A percentile compares a stretch with the other conserved stretches of the same genome.
These are phyloP conservation scores for Sycobia sp. DNA, from an alignment of 1,140 invertebrate species.

Conservation along the genomic window DNA sequence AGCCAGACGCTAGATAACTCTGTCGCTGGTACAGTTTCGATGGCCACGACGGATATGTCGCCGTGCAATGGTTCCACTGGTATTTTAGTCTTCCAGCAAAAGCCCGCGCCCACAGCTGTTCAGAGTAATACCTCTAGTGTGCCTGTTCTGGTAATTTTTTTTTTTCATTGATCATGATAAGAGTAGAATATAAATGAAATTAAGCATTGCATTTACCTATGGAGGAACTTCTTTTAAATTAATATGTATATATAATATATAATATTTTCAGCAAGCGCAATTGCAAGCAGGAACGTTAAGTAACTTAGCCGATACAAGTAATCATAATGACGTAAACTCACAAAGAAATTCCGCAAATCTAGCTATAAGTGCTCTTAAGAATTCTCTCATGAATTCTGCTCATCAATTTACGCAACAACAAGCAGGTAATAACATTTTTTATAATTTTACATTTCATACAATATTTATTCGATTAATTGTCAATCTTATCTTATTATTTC, in stretches of 20 bases:
- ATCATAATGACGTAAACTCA: constrained; percentile 60
- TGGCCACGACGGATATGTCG: constrained; percentile 47
- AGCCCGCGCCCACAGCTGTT: constrained; percentile 49
- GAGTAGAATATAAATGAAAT: no score
- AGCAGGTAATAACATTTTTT: constrained; percentile 66
- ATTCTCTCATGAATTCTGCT: constrained; percentile 78
- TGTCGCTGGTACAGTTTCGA: constrained; percentile 49
- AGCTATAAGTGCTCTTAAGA: constrained; percentile 76
- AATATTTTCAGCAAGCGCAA: constrained; percentile 62
- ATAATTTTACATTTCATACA: no score
- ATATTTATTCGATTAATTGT: no score
- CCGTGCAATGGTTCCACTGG: constrained; percentile 61
- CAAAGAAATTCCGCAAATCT: constrained; percentile 73
- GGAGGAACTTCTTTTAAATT: no score
- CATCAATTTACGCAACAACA: constrained; percentile 77
- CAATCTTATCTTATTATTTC: no score
- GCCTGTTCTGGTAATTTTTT: constrained; percentile 61
- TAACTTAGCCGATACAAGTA: constrained; percentile 46
- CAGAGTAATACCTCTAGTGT: constrained; percentile 64
- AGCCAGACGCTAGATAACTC: constrained; percentile 28
- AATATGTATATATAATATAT: no score
- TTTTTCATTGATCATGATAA: constrained; percentile 20
- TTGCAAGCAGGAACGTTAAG: constrained; percentile 61
- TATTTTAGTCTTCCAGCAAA: constrained; percentile 64
- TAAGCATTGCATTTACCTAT: no score